A percentile compares a stretch with the other conserved stretches of the same genome.
Evolutionary conservation across 2,888 invertebrate genomes (phyloP).

Genomic region (Drosophila vallismaia): DNA sequence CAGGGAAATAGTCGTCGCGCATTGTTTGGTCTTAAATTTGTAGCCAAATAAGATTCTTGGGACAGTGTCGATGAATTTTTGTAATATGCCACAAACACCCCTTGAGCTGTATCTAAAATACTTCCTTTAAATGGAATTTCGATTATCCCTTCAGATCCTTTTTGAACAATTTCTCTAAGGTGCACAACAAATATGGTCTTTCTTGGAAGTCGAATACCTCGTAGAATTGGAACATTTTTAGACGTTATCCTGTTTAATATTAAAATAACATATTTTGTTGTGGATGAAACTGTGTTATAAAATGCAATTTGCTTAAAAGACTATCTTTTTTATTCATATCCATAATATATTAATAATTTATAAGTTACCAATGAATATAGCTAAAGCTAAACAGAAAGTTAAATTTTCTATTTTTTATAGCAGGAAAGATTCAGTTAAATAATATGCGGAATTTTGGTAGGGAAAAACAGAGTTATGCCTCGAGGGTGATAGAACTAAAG

Average conservation of each 20-base stretch:
- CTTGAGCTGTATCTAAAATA: slow-evolving; percentile 87
- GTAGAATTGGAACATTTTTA: slow-evolving; percentile 72
- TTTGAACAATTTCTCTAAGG: slow-evolving; percentile 86
- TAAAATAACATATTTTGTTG: neutral
- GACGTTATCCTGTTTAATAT: neutral
- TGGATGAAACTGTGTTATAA: neutral
- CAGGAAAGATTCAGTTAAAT: too few relatives aligned
- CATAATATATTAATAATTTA: too few relatives aligned
- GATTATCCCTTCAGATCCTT: slow-evolving; percentile 86
- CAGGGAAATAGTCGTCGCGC: slow-evolving; percentile 92
- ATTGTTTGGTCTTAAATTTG: slow-evolving; percentile 89
- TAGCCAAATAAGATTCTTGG: slow-evolving; percentile 86
- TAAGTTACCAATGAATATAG: too few relatives aligned
- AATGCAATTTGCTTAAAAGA: too few relatives aligned
- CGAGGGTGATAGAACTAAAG: too few relatives aligned
- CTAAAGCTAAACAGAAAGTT: too few relatives aligned
- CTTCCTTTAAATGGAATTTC: slow-evolving; percentile 88
- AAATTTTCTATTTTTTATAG: too few relatives aligned
- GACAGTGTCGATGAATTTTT: slow-evolving; percentile 81
- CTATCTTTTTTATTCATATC: too few relatives aligned
- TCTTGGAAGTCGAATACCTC: slow-evolving; percentile 86
- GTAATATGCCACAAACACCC: slow-evolving; percentile 89
- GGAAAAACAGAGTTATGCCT: too few relatives aligned
- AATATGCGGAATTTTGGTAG: too few relatives aligned
- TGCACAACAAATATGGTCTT: slow-evolving; percentile 87